phyloP scores from a whole-genome alignment of 2,113 vertebrate genomes.

The Atrichornis clamosus region DNA sequence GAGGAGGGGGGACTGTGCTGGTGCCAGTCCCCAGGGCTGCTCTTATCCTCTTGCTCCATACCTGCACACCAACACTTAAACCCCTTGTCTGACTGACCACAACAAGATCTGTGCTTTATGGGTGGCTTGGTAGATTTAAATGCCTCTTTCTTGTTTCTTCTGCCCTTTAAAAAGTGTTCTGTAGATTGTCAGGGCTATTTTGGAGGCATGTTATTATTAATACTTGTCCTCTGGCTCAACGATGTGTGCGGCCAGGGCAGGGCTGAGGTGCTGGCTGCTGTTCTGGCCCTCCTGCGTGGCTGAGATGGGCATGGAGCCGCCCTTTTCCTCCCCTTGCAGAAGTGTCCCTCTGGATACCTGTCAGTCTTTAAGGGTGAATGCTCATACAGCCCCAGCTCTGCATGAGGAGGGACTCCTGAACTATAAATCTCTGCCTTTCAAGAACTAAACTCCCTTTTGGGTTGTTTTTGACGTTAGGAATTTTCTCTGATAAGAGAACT shows the following conservation, averaged over 20 bases:
- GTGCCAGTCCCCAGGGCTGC: neutral
- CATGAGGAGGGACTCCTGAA: neutral
- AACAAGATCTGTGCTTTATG: neutral
- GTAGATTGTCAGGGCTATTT: neutral
- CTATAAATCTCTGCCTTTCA: conserved; percentile 12
- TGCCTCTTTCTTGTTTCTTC: neutral
- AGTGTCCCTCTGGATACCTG: neutral
- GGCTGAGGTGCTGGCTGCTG: neutral
- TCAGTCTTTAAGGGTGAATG: neutral
- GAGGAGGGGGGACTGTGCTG: neutral
- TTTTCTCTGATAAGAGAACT: conserved; percentile 56
- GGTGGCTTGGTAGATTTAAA: neutral
- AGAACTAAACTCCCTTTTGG: conserved; percentile 18
- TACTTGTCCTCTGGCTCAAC: neutral
- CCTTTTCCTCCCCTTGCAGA: neutral
- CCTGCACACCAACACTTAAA: neutral
- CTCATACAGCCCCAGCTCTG: neutral
- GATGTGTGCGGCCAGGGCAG: neutral
- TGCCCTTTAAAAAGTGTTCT: neutral
- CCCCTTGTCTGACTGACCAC: neutral
- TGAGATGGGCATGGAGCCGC: accelerated
- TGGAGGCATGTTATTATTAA: neutral
- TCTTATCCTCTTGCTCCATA: neutral
- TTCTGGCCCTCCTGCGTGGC: neutral
- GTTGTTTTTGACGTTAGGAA: conserved; percentile 42